Base-by-base conservation (phyloP, 2,113 vertebrate genomes). In the Balaeniceps rex region DNA sequence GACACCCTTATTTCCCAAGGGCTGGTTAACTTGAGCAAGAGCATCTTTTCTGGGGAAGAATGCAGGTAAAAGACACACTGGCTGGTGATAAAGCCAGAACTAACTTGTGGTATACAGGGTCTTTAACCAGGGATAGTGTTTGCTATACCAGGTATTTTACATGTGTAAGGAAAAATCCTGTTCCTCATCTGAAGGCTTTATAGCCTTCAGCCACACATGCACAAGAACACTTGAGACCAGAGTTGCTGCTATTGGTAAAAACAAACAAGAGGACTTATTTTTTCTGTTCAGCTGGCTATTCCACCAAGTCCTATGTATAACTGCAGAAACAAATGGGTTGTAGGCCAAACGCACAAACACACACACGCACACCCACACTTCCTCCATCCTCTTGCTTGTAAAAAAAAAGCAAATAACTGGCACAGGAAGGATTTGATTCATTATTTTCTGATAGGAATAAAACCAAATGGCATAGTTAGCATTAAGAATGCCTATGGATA, bases 131-230 rank as follows among this genome's bases (percentile, higher is more conserved):
- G 19, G 9, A 2, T 4, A 44, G 5, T 13, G 6, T 65, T 85
- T 85, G 65, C 13, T 51, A 16, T 3, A 34, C 22, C 8, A 18
- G 33, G 31, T 49, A 33, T 51, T 83, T 83, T 38, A 46, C n/a
- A 34, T 0, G 0, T 2, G 1, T 11, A 40, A 49, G 57, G 33
- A 51, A 71, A 83, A 76, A 75, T 34, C 10, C 63, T 51, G 25
- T 64, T 93, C 68, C 47, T 63, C 29, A 34, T 64, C 46, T 49
- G 25, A n/a, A 60, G 49, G 14, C 6, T 86, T 79, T 88, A 18
- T 47, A 60, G 28, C n/a, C n/a, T 71, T 70, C 40, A 64, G 33
- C n/a, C n/a, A 34, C 19, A 71, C 9, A 52, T 57, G 28, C 34
- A 63, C 11, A 52, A 61, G 51, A 78, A 61, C 0, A 0, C 10